Base-by-base conservation (phyloP, 1,140 invertebrate species). In the Danaus plexippus region DNA sequence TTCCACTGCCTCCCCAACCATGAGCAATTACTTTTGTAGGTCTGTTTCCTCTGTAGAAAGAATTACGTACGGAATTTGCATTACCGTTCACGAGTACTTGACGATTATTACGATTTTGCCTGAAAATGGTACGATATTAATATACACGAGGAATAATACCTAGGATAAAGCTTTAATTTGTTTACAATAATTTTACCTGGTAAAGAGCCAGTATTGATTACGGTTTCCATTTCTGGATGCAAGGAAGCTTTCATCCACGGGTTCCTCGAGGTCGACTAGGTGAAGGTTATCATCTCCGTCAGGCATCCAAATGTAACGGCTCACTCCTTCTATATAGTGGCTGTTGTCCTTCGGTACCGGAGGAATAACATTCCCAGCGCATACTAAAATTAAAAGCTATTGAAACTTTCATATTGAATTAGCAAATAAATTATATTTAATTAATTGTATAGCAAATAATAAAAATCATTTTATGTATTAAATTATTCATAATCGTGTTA, bases 191-290 rank as follows among this genome's bases (percentile, higher is more conserved):
- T 45, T 22, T 52, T 64, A 79, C 78, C 78, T 81, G 9, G 78
- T 77, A 43, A 61, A 81, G 0, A 81, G 67, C 71, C 75, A 76
- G 53, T 73, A 81, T 13, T 67, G 55, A 42, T 76, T 80, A 15
- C 70, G 61, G 3, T 66, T 67, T n/a, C 69, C 77, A 59, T 67
- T 71, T 52, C 68, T 74, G 9, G 54, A 13, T 9, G 11, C 9
- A 9, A 63, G 9, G 7, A 61, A n/a, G 5, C n/a, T 18, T n/a
- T 58, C 43, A 40, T 74, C 67, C 5, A 61, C 54, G 2, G 70
- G 62, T 46, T 69, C 71, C 6, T 73, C 13, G 1, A 78, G 53
- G 42, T 80, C 77, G 0, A 80, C 71, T 2, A 80, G 66, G 6
- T 66, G 51, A 0, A 72, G 66, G 1, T 54, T 54, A 6, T 64